Base-by-base conservation (phyloP, 2,888 invertebrate genomes). In the Glaucopsyche alexis region DNA sequence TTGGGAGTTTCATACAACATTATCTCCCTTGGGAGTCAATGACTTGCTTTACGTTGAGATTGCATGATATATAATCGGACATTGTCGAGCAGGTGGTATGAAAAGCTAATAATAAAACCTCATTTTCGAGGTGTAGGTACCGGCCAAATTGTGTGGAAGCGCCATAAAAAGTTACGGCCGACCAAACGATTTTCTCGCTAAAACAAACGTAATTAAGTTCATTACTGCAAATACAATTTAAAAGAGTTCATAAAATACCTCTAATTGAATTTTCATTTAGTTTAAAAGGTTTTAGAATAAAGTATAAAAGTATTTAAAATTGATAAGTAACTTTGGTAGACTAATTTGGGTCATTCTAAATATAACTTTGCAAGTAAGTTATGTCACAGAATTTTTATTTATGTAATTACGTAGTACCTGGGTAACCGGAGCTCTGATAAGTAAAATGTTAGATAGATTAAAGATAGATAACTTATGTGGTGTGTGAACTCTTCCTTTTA, bases 231-330 rank as follows among this genome's bases (percentile, higher is more conserved):
- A 55, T 14, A 42, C 66, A n/a, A 42, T 66, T 14, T 9, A 65
- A 66, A 42, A 42, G 11, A 66, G n/a, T 66, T 42, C 16, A 66
- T 42, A 66, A 65, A 65, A 65, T 40, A 42, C 66, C 66, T 42
- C 9, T 66, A 42, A 66, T 66, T 66, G n/a, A 66, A 16, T 66
- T 66, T 66, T 66, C 66, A 66, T 66, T 66, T 66, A 66, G n/a
- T 9, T 9, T 42, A 66, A 66, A 66, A 66, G 42, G 66, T 42
- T 66, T 42, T 9, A 29, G 29, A 1, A 29, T 42, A 42, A 42
- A 42, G 40, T 64, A 9, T 8, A 16, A 29, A 16, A 55, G 19
- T 9, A 19, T 19, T 55, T n/a, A 55, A 55, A 7, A 55, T 19
- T 60, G 29, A 60, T 60, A 29, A 29, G 29, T 2, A 11, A 13